Evolutionary conservation across 2,113 vertebrate genomes (phyloP).

Genomic region (Noctilio leporinus): DNA sequence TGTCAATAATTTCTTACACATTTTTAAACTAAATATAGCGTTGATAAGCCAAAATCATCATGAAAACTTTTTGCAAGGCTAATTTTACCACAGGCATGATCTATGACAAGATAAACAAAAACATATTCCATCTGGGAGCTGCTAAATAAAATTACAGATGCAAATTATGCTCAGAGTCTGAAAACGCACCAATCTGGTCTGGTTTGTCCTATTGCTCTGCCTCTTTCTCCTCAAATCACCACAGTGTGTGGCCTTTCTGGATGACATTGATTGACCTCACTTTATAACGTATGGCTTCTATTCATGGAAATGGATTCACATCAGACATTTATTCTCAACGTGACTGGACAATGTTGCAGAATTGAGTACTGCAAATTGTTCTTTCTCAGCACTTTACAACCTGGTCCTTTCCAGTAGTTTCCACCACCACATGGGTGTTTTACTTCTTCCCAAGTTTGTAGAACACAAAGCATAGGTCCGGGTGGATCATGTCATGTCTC

Average conservation of each 20-base stretch:
- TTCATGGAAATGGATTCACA: slow-evolving; percentile 17
- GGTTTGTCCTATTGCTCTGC: slow-evolving; percentile 10
- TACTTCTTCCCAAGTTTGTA: slow-evolving; percentile 2
- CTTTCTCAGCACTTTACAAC: background rate
- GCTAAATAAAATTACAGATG: slow-evolving; percentile 55
- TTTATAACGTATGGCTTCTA: background rate
- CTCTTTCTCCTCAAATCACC: background rate
- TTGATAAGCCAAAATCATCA: slow-evolving; percentile 37
- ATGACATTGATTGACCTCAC: slow-evolving; percentile 36
- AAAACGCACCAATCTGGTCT: background rate
- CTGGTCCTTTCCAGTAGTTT: background rate
- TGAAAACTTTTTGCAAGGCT: slow-evolving; percentile 34
- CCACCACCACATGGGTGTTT: background rate
- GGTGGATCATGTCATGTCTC: background rate
- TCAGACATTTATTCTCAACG: slow-evolving; percentile 43
- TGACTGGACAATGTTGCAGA: background rate
- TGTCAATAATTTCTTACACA: slow-evolving; percentile 25
- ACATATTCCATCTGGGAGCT: slow-evolving; percentile 43
- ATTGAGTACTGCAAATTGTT: background rate
- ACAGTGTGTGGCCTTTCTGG: background rate
- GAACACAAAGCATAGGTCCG: background rate
- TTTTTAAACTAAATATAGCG: slow-evolving; percentile 34
- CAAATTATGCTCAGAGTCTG: slow-evolving; percentile 34
- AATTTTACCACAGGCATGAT: slow-evolving; percentile 55
- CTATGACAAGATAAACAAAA: slow-evolving; percentile 64